Evolutionary conservation across 2,797 vertebrate species (phyloP).

Genomic region (Gila robusta): DNA sequence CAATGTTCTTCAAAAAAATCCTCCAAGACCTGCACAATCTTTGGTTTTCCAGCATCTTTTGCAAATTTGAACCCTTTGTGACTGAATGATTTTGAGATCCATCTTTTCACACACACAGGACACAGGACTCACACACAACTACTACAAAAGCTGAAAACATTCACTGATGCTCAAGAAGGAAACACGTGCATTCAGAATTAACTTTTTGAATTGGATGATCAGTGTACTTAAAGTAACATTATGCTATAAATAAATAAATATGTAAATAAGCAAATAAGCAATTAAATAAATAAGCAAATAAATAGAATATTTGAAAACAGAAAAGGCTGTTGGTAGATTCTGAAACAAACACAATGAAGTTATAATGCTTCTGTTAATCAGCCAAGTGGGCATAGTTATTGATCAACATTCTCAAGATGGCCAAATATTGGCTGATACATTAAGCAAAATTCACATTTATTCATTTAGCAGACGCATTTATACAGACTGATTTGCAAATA

Average conservation of each 20-base stretch:
- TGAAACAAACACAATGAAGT: not conserved
- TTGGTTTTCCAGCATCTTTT: too few species aligned
- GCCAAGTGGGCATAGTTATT: not conserved
- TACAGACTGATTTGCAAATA: not conserved
- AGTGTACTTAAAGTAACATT: too few species aligned
- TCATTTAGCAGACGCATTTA: not conserved
- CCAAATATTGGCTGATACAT: not conserved
- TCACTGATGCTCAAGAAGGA: not conserved
- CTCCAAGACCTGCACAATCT: too few species aligned
- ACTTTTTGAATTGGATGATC: too few species aligned
- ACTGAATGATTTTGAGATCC: not conserved
- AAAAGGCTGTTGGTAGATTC: not conserved
- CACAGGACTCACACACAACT: not conserved
- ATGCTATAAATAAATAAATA: not conserved
- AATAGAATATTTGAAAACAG: not conserved
- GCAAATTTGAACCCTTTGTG: not conserved
- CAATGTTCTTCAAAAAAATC: too few species aligned
- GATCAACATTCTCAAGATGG: not conserved
- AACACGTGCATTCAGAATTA: too few species aligned
- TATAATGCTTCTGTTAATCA: not conserved
- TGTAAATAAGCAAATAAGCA: not conserved
- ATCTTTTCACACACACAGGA: not conserved
- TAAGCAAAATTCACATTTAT: not conserved
- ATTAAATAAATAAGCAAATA: not conserved
- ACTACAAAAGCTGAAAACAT: not conserved